phyloP scores from a whole-genome alignment of 2,888 invertebrate genomes.

The Nudaria mundana region DNA sequence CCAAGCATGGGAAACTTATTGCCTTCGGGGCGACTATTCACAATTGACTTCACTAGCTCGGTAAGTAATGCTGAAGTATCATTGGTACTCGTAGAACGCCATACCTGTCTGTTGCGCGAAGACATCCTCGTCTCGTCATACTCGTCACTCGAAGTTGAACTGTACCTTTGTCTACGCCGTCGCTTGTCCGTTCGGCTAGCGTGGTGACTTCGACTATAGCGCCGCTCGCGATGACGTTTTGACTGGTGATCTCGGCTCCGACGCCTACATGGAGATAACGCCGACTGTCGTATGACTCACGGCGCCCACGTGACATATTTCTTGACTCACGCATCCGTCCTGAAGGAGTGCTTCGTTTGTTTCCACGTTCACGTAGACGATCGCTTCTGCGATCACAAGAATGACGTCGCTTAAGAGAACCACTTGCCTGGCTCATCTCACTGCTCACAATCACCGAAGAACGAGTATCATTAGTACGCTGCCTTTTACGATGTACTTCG shows the following conservation, averaged over 20 bases:
- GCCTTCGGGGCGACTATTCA: background rate
- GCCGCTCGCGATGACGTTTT: background rate
- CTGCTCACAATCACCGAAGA: too few relatives aligned
- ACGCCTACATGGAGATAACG: background rate
- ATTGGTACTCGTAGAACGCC: background rate
- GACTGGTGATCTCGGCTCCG: background rate
- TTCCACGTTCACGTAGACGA: background rate
- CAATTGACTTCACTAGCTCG: background rate
- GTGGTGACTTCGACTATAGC: background rate
- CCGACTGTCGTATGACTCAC: background rate
- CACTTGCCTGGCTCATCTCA: too few relatives aligned
- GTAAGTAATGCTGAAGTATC: background rate
- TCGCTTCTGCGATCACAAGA: too few relatives aligned
- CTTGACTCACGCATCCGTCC: background rate
- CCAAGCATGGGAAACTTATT: too few relatives aligned
- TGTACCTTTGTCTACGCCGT: too few relatives aligned
- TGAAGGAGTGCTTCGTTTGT: background rate
- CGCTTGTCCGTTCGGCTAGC: too few relatives aligned
- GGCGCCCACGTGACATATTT: background rate
- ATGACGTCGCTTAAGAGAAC: background rate
- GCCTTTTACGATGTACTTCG: too few relatives aligned
- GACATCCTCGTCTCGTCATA: background rate
- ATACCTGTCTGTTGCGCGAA: too few relatives aligned
- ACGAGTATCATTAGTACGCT: too few relatives aligned
- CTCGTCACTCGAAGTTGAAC: too few relatives aligned